phyloP scores from a whole-genome alignment of 2,888 invertebrate genomes.

The Buathra laborator region DNA sequence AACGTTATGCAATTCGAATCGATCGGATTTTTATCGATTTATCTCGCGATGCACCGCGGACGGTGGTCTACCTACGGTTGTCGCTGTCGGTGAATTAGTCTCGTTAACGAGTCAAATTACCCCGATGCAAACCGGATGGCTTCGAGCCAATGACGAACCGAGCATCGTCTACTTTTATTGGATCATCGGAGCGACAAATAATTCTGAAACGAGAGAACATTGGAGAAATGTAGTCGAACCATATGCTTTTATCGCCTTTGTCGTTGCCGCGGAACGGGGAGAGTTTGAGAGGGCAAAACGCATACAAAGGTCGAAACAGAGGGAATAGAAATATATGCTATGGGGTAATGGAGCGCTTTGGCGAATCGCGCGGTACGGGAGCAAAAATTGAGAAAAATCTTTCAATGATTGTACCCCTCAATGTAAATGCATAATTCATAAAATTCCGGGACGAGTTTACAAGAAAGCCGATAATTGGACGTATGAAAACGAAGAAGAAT shows the following conservation, averaged over 20 bases:
- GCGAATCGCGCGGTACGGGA: neutral
- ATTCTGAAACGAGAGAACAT: constrained; percentile 29
- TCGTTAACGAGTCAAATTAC: constrained; percentile 51
- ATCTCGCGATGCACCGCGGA: neutral
- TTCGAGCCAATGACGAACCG: constrained; percentile 21
- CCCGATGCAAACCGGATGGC: constrained; percentile 8
- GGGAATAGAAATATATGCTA: neutral
- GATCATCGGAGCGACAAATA: constrained; percentile 42
- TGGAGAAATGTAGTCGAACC: neutral
- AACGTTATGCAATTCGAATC: constrained; percentile 47
- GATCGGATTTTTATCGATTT: constrained; percentile 52
- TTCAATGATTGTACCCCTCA: constrained; percentile 51
- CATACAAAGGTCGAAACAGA: neutral
- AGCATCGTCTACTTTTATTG: constrained; percentile 32
- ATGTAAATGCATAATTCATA: constrained; percentile 74
- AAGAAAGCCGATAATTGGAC: constrained; percentile 79
- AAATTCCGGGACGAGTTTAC: constrained; percentile 68
- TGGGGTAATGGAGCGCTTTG: neutral
- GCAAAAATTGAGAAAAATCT: constrained; percentile 4
- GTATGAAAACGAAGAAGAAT: constrained; percentile 66
- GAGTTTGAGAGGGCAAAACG: neutral
- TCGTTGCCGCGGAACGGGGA: neutral
- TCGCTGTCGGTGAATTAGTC: constrained; percentile 11
- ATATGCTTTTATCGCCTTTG: neutral
- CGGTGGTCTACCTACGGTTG: neutral